These are phyloP conservation scores for Python bivittatus DNA, from an alignment of 2,113 vertebrate genomes.

Conservation along the genomic window DNA sequence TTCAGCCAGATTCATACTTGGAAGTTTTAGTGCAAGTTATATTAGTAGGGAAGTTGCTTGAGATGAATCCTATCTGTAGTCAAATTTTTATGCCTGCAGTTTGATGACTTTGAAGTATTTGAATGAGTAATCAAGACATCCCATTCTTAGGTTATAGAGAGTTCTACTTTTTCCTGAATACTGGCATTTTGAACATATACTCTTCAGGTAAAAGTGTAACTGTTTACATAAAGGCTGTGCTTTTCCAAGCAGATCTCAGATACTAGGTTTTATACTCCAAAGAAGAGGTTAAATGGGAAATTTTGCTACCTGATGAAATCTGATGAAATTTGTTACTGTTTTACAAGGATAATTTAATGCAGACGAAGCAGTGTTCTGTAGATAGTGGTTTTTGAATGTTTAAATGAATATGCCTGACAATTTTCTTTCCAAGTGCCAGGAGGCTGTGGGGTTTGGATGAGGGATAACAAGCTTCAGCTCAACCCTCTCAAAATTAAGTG, in stretches of 20 bases:
- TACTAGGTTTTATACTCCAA: background rate
- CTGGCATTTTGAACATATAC: background rate
- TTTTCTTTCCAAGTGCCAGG: background rate
- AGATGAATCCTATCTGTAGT: background rate
- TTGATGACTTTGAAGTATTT: background rate
- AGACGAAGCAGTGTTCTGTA: background rate
- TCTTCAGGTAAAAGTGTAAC: background rate
- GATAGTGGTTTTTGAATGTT: background rate
- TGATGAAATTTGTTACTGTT: background rate
- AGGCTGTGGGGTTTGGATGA: background rate
- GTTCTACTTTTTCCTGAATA: background rate
- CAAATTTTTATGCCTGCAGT: background rate
- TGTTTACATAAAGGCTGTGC: background rate
- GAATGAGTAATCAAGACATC: background rate
- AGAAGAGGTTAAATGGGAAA: background rate
- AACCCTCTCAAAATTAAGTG: background rate
- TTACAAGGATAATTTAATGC: background rate
- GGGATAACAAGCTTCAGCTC: background rate
- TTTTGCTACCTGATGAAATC: background rate
- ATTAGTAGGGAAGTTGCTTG: background rate
- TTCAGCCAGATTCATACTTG: background rate
- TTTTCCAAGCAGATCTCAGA: background rate
- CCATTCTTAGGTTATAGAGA: background rate
- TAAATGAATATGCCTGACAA: background rate
- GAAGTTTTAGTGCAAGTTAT: background rate